Base-by-base conservation (phyloP, 2,888 invertebrate species). In the Gari tellinella region DNA sequence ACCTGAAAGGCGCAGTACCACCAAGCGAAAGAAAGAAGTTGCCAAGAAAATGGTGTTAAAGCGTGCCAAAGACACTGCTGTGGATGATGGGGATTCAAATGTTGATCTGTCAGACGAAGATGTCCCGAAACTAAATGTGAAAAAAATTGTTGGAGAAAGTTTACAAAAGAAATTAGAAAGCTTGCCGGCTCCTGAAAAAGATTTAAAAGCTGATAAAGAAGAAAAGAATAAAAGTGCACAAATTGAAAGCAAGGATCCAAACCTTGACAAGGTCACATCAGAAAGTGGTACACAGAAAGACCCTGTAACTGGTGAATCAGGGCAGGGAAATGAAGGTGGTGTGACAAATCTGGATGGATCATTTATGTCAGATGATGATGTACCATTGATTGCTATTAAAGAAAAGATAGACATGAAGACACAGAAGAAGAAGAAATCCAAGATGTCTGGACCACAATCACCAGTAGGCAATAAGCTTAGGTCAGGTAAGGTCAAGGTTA, bases 21-120 rank as follows among this genome's bases (percentile, higher is more conserved):
- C 85, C n/a, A 84, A 85, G 51, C 78, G 79, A 45, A 86, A 85
- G 60, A 84, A 83, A 46, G 84, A 75, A 49, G 82, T 73, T 3
- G 82, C 82, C 21, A 80, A 80, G 43, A 81, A 68, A 60, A 76
- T 82, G 56, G 78, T 79, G 0, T 43, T 62, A 12, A 40, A 52
- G 19, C 37, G 64, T 19, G 58, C 52, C 8, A 74, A 74, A 45
- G 72, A 74, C 15, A 49, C 10, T 52, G 52, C n/a, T 17, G 12
- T 14, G 49, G 51, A 12, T 53, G 67, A 72, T 21, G 57, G 60
- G 48, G 73, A 57, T 52, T 31, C 31, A 31, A 31, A 31, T 31
- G 10, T 31, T 10, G 57, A 31, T 45, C 21, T 26, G 15, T 68
- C 68, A 14, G 61, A 61, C 41, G 68, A 68, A 41, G 67, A 67